Evolutionary conservation across 2,797 vertebrate species (phyloP).

Genomic region (Delichon dasypus): DNA sequence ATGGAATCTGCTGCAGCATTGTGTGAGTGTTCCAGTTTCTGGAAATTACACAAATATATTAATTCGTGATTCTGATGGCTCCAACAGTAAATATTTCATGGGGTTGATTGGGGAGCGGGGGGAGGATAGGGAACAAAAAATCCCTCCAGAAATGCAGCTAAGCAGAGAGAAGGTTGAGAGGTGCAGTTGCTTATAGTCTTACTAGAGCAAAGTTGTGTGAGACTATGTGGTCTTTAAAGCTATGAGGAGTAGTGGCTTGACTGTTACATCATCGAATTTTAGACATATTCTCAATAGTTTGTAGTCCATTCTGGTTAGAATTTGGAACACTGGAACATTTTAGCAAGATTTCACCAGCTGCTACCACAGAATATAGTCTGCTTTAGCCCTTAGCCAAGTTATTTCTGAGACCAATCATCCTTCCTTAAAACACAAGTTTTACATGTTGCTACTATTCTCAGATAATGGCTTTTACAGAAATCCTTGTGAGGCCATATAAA

Average conservation of each 20-base stretch:
- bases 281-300: not conserved
- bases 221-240: not conserved
- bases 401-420: not conserved
- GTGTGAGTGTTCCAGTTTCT: not conserved
- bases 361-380: not conserved
- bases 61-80: not conserved
- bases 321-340: not conserved
- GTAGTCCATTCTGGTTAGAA: not conserved
- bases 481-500: not conserved
- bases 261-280: not conserved
- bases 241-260: not conserved
- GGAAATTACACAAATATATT: not conserved
- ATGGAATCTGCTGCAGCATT: not conserved
- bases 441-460: not conserved
- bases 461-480: not conserved
- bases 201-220: not conserved
- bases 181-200: not conserved
- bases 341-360: not conserved
- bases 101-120: rapidly evolving
- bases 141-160: not conserved
- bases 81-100: not conserved
- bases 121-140: not conserved
- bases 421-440: not conserved
- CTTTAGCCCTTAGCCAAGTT: not conserved
- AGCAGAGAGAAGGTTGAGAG: not conserved